Evolutionary conservation across 2,797 vertebrate genomes (phyloP).

Genomic region (Hydrocynus forskahlii): DNA sequence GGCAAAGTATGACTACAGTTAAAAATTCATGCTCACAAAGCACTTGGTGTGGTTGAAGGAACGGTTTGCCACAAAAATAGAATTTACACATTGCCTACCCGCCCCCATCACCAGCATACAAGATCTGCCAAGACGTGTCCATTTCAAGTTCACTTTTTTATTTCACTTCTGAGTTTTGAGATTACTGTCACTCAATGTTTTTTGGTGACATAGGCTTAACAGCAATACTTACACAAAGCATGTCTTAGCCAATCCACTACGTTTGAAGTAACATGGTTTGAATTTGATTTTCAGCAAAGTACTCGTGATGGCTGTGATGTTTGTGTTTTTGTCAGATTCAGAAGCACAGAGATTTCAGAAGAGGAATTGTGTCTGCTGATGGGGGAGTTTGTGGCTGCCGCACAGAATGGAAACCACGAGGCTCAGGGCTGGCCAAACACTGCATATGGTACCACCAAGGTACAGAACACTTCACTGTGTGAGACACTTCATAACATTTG

Average conservation of each 20-base stretch:
- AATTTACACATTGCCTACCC: no score
- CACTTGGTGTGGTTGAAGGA: background rate
- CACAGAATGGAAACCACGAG: constrained; percentile 58
- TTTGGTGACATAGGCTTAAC: background rate
- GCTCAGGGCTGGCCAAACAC: constrained; percentile 63
- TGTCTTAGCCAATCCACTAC: background rate
- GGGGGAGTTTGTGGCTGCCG: constrained; percentile 62
- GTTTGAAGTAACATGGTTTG: background rate
- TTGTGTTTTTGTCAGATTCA: background rate
- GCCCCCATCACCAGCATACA: no score
- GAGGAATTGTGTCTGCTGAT: constrained; percentile 65
- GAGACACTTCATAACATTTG: no score
- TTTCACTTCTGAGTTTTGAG: background rate
- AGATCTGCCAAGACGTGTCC: no score
- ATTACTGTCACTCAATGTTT: background rate
- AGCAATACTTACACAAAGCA: background rate
- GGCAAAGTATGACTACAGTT: constrained; percentile 56
- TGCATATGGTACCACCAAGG: constrained; percentile 62
- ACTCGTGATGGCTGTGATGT: background rate
- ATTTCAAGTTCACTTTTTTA: background rate
- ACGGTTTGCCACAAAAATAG: no score
- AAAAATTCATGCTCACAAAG: background rate
- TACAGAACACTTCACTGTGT: constrained; percentile 2
- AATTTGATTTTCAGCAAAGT: background rate
- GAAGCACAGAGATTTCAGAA: constrained; percentile 52